Evolutionary conservation across 2,113 vertebrate species (phyloP).

Genomic region (Spea multiplicata): DNA sequence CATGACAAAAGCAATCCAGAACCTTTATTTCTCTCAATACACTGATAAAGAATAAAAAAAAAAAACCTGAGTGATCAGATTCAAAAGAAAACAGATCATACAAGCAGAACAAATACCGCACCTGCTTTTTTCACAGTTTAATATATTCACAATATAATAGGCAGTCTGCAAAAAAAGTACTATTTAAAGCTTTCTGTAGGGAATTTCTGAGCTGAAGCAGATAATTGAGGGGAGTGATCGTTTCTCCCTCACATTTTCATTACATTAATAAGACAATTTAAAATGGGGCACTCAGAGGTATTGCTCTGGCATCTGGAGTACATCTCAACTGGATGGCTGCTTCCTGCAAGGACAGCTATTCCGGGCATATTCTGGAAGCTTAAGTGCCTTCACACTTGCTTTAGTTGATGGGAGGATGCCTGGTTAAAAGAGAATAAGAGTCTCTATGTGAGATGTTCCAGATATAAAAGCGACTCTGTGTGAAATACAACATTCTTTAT

Average conservation of each 20-base stretch:
- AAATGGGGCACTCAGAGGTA: constrained; percentile 31
- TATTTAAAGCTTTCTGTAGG: constrained; percentile 43
- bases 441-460: neutral
- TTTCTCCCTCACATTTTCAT: constrained; percentile 42
- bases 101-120: neutral
- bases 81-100: constrained; percentile 6
- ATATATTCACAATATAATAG: constrained; percentile 39
- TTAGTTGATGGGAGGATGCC: neutral
- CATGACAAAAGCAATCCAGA: neutral
- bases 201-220: constrained; percentile 40
- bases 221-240: constrained; percentile 40
- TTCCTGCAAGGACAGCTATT: constrained; percentile 6
- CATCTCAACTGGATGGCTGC: constrained; percentile 17
- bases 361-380: neutral
- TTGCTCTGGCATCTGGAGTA: constrained; percentile 10
- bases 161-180: constrained; percentile 38
- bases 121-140: constrained; percentile 31
- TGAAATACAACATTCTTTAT: neutral
- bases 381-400: neutral
- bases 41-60: constrained; percentile 17
- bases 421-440: neutral
- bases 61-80: constrained; percentile 19
- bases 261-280: constrained; percentile 45
- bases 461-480: neutral
- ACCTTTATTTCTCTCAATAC: neutral